Evolutionary conservation across 2,797 vertebrate species (phyloP).

Genomic region (Arnoldichthys spilopterus): DNA sequence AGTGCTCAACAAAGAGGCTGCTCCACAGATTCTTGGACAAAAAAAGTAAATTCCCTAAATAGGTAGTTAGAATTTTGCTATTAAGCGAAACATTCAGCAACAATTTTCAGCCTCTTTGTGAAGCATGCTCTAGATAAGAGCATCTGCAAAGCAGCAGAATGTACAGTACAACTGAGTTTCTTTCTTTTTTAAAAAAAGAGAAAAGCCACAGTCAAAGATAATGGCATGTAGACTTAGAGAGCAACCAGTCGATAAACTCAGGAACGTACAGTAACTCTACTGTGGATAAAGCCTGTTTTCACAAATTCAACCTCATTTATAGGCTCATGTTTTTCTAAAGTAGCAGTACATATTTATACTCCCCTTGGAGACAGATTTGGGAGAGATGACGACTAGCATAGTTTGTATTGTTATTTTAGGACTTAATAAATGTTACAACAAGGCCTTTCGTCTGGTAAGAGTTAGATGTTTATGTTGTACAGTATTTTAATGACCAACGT

Average conservation of each 20-base stretch:
- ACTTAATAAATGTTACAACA: constrained; percentile 77
- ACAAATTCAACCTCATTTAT: constrained; percentile 34
- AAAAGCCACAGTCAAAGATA: background rate
- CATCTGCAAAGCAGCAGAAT: background rate
- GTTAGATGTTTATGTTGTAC: constrained; percentile 69
- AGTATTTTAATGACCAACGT: constrained; percentile 68
- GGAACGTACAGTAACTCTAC: constrained; percentile 43
- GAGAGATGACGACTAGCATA: constrained; percentile 51
- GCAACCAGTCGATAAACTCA: constrained; percentile 43
- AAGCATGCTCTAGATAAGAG: constrained; percentile 29
- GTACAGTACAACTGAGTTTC: background rate
- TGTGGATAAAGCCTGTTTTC: constrained; percentile 6
- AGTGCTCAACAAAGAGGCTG: constrained; percentile 2
- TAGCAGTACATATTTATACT: constrained; percentile 51
- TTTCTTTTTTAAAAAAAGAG: background rate
- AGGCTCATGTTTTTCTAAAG: constrained; percentile 50
- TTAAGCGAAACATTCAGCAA: background rate
- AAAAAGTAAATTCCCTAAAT: constrained; percentile 22
- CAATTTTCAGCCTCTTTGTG: constrained; percentile 18
- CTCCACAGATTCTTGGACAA: constrained; percentile 15
- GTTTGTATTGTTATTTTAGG: constrained; percentile 64
- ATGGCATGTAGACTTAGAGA: constrained; percentile 15
- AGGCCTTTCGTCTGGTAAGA: constrained; percentile 58
- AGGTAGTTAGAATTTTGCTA: background rate
- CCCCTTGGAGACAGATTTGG: constrained; percentile 38